Base-by-base conservation (phyloP, 2,113 vertebrate species). In the Canis aureus region DNA sequence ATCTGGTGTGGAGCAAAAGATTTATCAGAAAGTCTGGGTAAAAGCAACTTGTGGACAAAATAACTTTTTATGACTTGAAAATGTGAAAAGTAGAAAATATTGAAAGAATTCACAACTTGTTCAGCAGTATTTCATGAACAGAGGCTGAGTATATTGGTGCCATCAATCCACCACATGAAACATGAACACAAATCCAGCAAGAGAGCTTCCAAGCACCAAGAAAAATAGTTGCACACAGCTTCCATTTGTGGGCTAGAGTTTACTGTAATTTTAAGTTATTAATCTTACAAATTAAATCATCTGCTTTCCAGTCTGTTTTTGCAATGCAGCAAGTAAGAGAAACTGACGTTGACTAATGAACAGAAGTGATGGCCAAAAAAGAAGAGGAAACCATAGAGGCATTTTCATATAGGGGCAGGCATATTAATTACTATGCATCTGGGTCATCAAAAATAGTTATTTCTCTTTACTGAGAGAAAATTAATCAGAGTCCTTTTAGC, bases 21-120 rank as follows among this genome's bases (percentile, higher is more conserved):
- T n/a, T 93, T 57, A 87, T 60, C 32, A 76, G 49, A 81, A 95
- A 71, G 83, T 94, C 67, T 43, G 12, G 80, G 5, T 85, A 97
- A 91, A 94, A 95, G 66, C 53, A 94, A 60, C 38, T 67, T 78
- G 17, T 79, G 43, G 69, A 85, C 60, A 87, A 93, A 95, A 32
- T 20, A 83, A 91, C 69, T 71, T 86, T 53, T 89, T 66, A 95
- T 35, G 27, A 79, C 55, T 91, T 91, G 57, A 80, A 86, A 94
- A 73, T 91, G 66, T n/a, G 8, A 66, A 84, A 91, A 83, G 66
- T 71, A 96, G 10, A 79, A 84, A 89, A 81, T 51, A 22, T 76
- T 90, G 32, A 76, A 76, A 86, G 13, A 22, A 55, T 60, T 32
- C 25, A 83, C 16, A 25, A 67, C 79, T 89, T 80, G 23, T 91